phyloP scores from a whole-genome alignment of 2,888 invertebrate species.

The Sialis lutaria region DNA sequence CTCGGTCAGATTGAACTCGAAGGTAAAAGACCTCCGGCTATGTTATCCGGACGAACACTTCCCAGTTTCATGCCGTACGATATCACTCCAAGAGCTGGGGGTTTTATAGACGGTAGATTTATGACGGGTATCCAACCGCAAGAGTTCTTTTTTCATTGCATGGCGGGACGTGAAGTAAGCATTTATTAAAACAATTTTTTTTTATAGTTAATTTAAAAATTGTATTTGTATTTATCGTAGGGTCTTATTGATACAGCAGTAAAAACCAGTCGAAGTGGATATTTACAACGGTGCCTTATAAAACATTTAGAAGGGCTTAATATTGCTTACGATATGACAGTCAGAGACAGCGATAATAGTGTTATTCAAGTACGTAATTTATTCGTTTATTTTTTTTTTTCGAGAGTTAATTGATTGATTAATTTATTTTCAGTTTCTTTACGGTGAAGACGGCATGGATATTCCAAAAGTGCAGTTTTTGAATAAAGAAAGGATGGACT shows the following conservation, averaged over 20 bases:
- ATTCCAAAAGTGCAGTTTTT: conserved; percentile 76
- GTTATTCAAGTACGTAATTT: conserved; percentile 53
- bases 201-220: conserved; percentile 5
- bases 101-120: conserved; percentile 91
- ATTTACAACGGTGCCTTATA: conserved; percentile 89
- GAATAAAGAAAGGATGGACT: conserved; percentile 52
- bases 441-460: conserved; percentile 90
- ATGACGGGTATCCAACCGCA: conserved; percentile 97
- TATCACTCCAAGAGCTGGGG: conserved; percentile 79
- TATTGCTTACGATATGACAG: conserved; percentile 86
- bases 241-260: conserved; percentile 99
- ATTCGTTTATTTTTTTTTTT: not conserved
- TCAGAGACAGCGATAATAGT: conserved; percentile 84
- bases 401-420: conserved; percentile 6
- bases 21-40: conserved; percentile 88
- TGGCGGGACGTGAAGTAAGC: conserved; percentile 92
- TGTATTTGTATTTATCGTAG: conserved; percentile 22
- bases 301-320: conserved; percentile 95
- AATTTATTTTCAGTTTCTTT: conserved; percentile 44
- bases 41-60: conserved; percentile 81
- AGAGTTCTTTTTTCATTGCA: conserved; percentile 98
- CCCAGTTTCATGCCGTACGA: conserved; percentile 87
- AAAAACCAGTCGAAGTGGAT: conserved; percentile 96
- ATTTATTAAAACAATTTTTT: conserved; percentile 6
- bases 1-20: conserved; percentile 98